These are phyloP conservation scores for Machimus rusticus DNA, from an alignment of 2,888 invertebrate species.

Conservation along the genomic window DNA sequence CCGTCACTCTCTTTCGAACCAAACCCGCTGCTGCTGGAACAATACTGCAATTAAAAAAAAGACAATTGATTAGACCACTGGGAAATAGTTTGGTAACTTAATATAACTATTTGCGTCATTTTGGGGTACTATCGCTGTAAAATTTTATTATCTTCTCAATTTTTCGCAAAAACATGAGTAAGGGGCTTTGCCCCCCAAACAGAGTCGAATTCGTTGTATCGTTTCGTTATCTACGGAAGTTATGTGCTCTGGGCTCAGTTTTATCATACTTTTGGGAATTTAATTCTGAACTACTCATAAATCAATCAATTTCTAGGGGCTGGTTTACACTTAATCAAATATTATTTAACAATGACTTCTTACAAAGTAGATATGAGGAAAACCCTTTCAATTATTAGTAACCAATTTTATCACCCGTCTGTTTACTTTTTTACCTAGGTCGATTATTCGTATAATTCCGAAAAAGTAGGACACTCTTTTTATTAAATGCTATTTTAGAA, in stretches of 20 bases:
- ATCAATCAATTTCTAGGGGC: not conserved
- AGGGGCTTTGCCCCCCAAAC: not conserved
- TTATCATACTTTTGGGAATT: not conserved
- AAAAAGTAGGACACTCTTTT: too few relatives aligned
- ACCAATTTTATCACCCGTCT: not conserved
- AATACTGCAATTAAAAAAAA: constrained; percentile 67
- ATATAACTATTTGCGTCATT: constrained; percentile 1
- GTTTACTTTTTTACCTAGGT: not conserved
- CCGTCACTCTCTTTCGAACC: constrained; percentile 88
- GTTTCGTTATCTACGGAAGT: not conserved
- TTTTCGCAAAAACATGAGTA: not conserved
- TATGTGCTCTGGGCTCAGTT: not conserved
- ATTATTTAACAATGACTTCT: not conserved
- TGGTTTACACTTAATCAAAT: not conserved
- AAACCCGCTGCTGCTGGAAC: constrained; percentile 93
- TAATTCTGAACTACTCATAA: not conserved
- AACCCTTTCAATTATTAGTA: not conserved
- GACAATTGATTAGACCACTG: not conserved
- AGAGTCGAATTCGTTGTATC: not conserved
- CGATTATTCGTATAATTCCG: not conserved
- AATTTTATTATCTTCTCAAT: not conserved
- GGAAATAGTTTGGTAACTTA: not conserved
- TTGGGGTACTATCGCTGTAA: not conserved
- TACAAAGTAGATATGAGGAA: not conserved
- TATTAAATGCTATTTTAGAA: not conserved